Evolutionary conservation across 2,888 invertebrate genomes (phyloP).

Genomic region (Portevinia maculata): DNA sequence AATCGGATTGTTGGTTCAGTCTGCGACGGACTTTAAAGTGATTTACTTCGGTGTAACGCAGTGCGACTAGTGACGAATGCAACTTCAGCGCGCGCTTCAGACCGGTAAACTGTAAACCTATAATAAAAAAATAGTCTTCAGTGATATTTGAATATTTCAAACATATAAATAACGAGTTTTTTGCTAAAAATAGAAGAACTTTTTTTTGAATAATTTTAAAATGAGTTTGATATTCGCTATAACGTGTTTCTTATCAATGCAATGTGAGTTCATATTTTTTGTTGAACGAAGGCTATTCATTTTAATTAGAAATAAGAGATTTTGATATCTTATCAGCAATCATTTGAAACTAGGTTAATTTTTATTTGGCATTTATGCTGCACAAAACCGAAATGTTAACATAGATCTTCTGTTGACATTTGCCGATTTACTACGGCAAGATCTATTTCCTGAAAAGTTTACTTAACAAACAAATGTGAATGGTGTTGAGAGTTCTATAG

Average conservation of each 20-base stretch:
- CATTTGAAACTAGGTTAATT: background rate
- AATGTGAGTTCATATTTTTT: slow-evolving; percentile 50
- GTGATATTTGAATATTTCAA: slow-evolving; percentile 14
- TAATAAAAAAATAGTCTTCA: background rate
- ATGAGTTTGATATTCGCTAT: slow-evolving; percentile 15
- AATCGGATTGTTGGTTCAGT: slow-evolving; percentile 57
- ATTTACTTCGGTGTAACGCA: slow-evolving; percentile 27
- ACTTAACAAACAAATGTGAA: too few relatives aligned
- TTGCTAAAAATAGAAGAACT: background rate
- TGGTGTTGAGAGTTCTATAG: too few relatives aligned
- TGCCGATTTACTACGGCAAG: too few relatives aligned
- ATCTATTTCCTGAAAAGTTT: too few relatives aligned
- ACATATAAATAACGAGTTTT: background rate
- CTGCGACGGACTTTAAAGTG: slow-evolving; percentile 61
- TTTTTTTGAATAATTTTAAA: slow-evolving; percentile 9
- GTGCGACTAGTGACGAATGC: slow-evolving; percentile 15
- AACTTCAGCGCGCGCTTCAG: slow-evolving; percentile 4
- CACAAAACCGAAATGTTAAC: background rate
- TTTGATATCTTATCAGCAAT: background rate
- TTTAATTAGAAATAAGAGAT: background rate
- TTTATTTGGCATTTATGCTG: background rate
- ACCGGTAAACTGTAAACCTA: background rate
- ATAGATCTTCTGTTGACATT: background rate
- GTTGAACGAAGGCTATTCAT: background rate
- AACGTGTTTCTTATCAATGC: slow-evolving; percentile 42